These are phyloP conservation scores for Ornithorhynchus anatinus DNA, from an alignment of 2,113 vertebrate genomes.

Conservation along the genomic window DNA sequence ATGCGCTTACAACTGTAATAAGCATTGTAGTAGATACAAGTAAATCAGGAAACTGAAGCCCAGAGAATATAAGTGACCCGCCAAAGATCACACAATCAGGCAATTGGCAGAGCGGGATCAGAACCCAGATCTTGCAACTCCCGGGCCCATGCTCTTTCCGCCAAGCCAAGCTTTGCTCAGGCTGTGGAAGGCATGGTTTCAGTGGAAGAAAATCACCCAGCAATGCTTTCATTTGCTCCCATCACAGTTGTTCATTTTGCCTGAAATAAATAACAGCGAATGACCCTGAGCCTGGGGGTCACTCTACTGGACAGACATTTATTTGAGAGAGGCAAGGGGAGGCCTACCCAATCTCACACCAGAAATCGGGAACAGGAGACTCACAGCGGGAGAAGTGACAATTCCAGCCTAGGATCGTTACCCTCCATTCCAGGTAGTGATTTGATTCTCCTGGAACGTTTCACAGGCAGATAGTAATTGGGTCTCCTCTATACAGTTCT, in stretches of 20 bases:
- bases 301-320: slow-evolving; percentile 68
- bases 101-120: no score
- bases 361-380: slow-evolving; percentile 36
- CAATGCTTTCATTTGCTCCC: slow-evolving; percentile 62
- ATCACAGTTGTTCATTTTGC: slow-evolving; percentile 69
- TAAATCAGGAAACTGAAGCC: no score
- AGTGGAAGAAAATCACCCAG: slow-evolving; percentile 61
- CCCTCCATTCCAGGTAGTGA: slow-evolving; percentile 26
- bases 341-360: slow-evolving; percentile 51
- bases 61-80: no score
- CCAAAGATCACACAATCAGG: no score
- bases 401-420: slow-evolving; percentile 19
- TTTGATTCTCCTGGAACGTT: slow-evolving; percentile 21
- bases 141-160: no score
- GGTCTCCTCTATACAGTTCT: background rate
- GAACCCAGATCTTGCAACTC: no score
- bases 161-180: no score
- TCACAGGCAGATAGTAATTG: slow-evolving; percentile 12
- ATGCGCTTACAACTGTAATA: no score
- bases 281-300: slow-evolving; percentile 58
- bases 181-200: slow-evolving; percentile 57
- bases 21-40: no score
- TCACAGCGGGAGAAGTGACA: background rate
- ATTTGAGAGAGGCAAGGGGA: slow-evolving; percentile 52
- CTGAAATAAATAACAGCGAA: slow-evolving; percentile 67